phyloP scores from a whole-genome alignment of 37 sponge, comb jelly and placozoan species.

The Trichoplax adhaerens region DNA sequence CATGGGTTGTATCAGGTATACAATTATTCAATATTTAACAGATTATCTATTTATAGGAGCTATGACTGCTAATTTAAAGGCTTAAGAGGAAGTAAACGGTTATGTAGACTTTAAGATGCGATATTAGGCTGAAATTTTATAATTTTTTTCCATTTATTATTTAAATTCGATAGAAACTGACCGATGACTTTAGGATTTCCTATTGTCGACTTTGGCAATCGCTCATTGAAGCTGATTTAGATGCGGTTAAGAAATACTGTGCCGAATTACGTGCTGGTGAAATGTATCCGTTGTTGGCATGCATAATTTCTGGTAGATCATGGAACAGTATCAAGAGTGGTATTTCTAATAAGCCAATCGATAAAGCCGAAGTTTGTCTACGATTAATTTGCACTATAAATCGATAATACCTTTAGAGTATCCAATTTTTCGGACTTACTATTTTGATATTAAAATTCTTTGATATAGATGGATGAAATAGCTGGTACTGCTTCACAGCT shows the following conservation, averaged over 20 bases:
- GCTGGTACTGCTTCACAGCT: constrained; percentile 20
- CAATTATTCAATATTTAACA: neutral
- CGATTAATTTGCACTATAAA: neutral
- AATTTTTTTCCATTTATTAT: constrained; percentile 1
- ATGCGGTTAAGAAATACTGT: constrained; percentile 35
- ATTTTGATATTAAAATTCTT: neutral
- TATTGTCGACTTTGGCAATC: constrained; percentile 86
- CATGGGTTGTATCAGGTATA: constrained; percentile 49
- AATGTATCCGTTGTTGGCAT: constrained; percentile 69
- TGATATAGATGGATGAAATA: constrained; percentile 11
- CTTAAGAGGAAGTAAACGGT: no score
- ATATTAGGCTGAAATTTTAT: constrained; percentile 1
- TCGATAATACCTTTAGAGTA: constrained; percentile 11
- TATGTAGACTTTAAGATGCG: neutral
- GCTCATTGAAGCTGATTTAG: constrained; percentile 44
- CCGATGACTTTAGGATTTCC: constrained; percentile 60
- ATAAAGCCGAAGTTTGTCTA: constrained; percentile 25
- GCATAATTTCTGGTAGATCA: constrained; percentile 63
- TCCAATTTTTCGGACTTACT: neutral
- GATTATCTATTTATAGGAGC: no score
- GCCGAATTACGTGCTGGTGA: constrained; percentile 49
- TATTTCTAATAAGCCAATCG: constrained; percentile 12
- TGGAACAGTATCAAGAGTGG: constrained; percentile 45
- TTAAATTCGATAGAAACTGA: constrained; percentile 10
- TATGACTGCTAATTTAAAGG: no score